Conservation (phyloP, 2,113 vertebrate genomes). For the Oryzias javanicus region DNA sequence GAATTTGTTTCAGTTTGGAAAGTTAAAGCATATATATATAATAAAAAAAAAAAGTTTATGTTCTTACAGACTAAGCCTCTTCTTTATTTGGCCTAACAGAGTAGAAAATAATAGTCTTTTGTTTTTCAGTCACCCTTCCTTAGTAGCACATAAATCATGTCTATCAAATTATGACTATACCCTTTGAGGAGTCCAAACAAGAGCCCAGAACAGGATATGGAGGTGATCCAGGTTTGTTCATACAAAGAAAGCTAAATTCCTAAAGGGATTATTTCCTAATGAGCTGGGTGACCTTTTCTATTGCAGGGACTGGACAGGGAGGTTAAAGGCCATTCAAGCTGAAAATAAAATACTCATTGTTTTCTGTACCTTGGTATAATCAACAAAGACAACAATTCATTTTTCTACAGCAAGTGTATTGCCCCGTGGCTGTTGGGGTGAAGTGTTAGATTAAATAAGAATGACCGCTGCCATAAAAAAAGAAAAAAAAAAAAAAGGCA, state of each 20-base stretch:
- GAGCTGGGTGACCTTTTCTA: constrained; percentile 39
- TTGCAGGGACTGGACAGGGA: constrained; percentile 3
- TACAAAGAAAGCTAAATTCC: constrained; percentile 52
- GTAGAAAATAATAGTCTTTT: constrained; percentile 11
- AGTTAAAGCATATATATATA: too few relatives aligned
- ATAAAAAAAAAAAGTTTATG: too few relatives aligned
- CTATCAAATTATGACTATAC: constrained; percentile 20
- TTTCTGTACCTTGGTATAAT: not conserved
- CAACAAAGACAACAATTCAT: not conserved
- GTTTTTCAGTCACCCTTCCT: constrained; percentile 24
- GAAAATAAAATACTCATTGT: not conserved
- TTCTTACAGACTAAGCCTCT: too few relatives aligned
- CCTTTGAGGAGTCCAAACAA: constrained; percentile 32
- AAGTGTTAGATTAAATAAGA: too few relatives aligned
- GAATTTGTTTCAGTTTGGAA: too few relatives aligned
- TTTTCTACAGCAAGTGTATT: too few relatives aligned
- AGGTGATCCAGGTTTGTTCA: constrained; percentile 30
- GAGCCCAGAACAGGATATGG: constrained; percentile 30
- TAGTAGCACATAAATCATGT: constrained; percentile 27
- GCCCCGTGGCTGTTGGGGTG: too few relatives aligned
- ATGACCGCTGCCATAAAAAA: too few relatives aligned
- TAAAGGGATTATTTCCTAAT: constrained; percentile 52
- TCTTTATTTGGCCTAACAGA: too few relatives aligned
- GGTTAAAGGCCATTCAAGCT: constrained; percentile 29
- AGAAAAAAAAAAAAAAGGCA: too few relatives aligned